A percentile compares a stretch with the other conserved stretches of the same genome.
These are phyloP conservation scores for Hippocampus kuda DNA, from an alignment of 2,797 vertebrate genomes.

Conservation along the genomic window DNA sequence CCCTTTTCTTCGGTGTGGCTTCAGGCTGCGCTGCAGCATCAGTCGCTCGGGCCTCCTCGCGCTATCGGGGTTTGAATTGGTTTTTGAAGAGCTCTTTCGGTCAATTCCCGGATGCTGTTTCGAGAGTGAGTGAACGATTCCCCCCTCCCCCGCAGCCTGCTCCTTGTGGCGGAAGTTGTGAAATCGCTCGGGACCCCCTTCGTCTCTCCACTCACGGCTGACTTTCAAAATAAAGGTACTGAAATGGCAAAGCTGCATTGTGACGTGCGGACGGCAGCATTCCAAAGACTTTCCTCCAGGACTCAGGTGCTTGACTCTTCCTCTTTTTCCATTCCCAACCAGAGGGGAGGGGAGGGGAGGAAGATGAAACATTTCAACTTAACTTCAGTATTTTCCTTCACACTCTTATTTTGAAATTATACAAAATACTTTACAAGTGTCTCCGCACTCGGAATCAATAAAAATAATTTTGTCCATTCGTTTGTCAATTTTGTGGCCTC, in stretches of 20 bases:
- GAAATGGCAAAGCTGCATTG: not conserved
- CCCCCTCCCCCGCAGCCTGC: not conserved
- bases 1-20: too few relatives aligned
- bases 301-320: not conserved
- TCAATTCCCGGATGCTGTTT: not conserved
- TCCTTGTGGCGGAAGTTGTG: not conserved
- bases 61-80: not conserved
- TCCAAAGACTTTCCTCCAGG: slow-evolving; percentile 1
- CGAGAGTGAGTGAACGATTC: not conserved
- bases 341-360: too few relatives aligned
- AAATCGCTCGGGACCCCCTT: not conserved
- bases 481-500: not conserved
- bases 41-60: not conserved
- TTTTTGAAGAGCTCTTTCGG: too few relatives aligned
- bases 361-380: not conserved
- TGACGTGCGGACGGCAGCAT: not conserved
- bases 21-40: too few relatives aligned
- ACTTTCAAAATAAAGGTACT: slow-evolving; percentile 1
- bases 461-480: not conserved
- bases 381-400: not conserved
- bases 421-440: not conserved
- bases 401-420: not conserved
- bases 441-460: not conserved
- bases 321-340: not conserved
- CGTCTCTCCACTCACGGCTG: not conserved